Percentiles rank a stretch among this genome's conserved stretches.
Conservation (phyloP, 2,113 vertebrate genomes). For the Syngnathus typhle region DNA sequence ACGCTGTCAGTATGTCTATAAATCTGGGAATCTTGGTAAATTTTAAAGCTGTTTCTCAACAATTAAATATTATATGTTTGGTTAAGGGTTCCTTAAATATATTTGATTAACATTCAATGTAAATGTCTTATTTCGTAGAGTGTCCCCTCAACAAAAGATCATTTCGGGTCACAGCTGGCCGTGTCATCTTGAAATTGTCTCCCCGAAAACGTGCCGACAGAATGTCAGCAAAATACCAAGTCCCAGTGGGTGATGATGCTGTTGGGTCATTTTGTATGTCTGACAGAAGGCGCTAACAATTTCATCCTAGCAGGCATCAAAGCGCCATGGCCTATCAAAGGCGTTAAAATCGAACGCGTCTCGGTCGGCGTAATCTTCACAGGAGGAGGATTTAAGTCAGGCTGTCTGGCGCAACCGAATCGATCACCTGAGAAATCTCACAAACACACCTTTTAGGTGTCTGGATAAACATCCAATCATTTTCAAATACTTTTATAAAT, state of each 20-base stretch:
- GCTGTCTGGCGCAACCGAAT: conserved; percentile 35
- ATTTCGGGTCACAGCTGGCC: no score
- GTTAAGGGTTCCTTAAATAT: background rate
- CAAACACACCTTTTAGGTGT: background rate
- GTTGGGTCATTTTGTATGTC: conserved; percentile 18
- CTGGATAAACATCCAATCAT: background rate
- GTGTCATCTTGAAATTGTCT: no score
- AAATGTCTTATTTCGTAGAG: conserved; percentile 6
- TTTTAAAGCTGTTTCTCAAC: background rate
- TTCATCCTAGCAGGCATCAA: conserved; percentile 48
- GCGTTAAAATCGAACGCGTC: conserved; percentile 46
- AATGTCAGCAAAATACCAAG: conserved; percentile 24
- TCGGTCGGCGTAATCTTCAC: conserved; percentile 50
- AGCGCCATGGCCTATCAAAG: conserved; percentile 49
- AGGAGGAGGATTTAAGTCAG: conserved; percentile 36
- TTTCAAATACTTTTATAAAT: background rate
- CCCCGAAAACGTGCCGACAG: conserved; percentile 2
- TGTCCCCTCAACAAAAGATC: no score
- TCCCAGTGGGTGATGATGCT: conserved; percentile 18
- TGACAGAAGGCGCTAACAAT: conserved; percentile 47
- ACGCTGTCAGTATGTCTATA: conserved; percentile 4
- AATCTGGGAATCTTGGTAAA: conserved; percentile 16
- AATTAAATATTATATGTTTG: background rate
- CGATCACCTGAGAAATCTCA: conserved; percentile 8
- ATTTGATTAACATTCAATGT: background rate